Base-by-base conservation (phyloP, 2,888 invertebrate genomes). In the Lissonota sp. region DNA sequence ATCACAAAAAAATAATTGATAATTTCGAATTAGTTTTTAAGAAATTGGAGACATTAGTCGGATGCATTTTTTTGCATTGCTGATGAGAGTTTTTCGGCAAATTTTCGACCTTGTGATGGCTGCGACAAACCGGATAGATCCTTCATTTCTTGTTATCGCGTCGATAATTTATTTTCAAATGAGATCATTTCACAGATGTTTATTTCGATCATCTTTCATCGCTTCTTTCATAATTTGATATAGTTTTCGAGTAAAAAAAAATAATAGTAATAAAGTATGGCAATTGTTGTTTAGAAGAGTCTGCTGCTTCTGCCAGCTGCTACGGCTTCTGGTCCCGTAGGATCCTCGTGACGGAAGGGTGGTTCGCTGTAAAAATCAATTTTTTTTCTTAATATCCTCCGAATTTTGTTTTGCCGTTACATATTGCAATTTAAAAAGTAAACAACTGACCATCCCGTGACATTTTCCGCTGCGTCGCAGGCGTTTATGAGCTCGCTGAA, bases 391-490 rank as follows among this genome's bases (percentile, higher is more conserved):
- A 40, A 57, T 26, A 57, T 57, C 7, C 7, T 55, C 12, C 55
- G 55, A 42, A 42, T 55, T n/a, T n/a, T 40, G 10, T 70, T 26
- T 46, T 7, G 2, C 6, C 10, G 1, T 12, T 0, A 44, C 2
- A 14, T 5, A 37, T 44, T 46, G 12, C 44, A 26, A 12, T 37
- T 42, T 58, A 39, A 26, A 26, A 26, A 26, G 3, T 2, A 26
- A 26, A 69, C 6, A 37, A 83, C 85, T 79, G n/a, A 92, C 92
- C 98, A 98, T 82, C 95, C 95, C 3, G 95, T 94, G 8, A 97
- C 96, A 90, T 97, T 96, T 85, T 96, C 97, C 66, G 96, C 95
- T 4, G 95, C 96, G 69, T 97, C 96, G 88, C 98, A 98, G 42
- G 94, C 93, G 66, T 95, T 95, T 0, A 94, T 95, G 57, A 95